Evolutionary conservation across 2,888 invertebrate species (phyloP), one percentile per base, ranked within the genome.

Genomic region (Trissolcus brochymenae): DNA sequence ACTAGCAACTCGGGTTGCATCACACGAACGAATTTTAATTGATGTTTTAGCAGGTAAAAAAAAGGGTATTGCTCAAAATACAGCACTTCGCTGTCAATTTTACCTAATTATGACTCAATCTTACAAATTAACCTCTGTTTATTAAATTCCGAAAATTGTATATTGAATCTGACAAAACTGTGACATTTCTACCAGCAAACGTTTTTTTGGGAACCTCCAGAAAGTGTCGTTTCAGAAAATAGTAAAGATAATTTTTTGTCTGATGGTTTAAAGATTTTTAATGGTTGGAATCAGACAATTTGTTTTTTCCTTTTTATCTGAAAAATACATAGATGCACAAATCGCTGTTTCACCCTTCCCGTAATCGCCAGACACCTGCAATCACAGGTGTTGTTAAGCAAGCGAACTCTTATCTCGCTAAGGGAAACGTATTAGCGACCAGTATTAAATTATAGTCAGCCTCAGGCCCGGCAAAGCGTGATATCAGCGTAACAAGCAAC

Each of bases 361-460:
- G 49, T 67, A 75, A 62, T 76, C 35, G 68, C 57, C 49, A 43
- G 71, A 66, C 76, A 79, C 71, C 76, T 74, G 76, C 76, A 60
- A 51, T 55, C 73, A 75, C 78, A 79, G 73, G 70, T 76, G 76
- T 71, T 66, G 65, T 68, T 70, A 79, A 78, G 70, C 73, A 62
- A 60, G 76, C 61, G 55, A 17, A 54, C 79, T 82, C 82, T 84
- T 86, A 85, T 86, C 84, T 70, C 79, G 70, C 75, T 78, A 77
- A 75, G 74, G 81, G 81, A 80, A 84, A 83, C 82, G 83, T 84
- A 87, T 87, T 86, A 87, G 86, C 83, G 82, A 78, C 76, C 71
- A 82, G 86, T 86, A 87, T 87, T 87, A 87, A 87, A 87, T 87
- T 87, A 86, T 85, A 81, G 81, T 80, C 81, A 82, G 85, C 86